Evolutionary conservation across 2,888 invertebrate species (phyloP), one percentile per base, ranked within the genome.

Genomic region (Mystacides longicornis): DNA sequence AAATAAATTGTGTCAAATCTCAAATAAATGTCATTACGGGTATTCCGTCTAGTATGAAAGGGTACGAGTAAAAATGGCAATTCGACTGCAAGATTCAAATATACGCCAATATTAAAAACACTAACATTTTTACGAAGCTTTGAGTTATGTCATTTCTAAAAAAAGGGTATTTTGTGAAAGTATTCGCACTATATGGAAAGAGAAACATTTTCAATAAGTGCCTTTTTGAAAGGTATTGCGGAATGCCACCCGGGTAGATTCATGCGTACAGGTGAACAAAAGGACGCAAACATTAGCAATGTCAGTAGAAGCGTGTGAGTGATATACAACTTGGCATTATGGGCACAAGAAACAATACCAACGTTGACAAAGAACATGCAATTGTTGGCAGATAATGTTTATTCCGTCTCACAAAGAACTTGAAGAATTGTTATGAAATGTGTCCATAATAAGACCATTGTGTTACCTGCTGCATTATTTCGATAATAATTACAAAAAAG

Each of bases 261-360:
- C 7, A 45, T 19, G 21, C 11, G 4, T 45, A 45, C 45, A 45
- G 45, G 45, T 45, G 45, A 37, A 53, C 53, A 53, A 53, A 53
- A 48, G 53, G 23, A 23, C 21, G 27, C 5, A 48, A 48, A 45
- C 52, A 45, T 48, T 48, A 31, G 48, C 16, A 47, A 46, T 46
- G 53, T 53, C 53, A 53, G 33, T 7, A 20, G 47, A 48, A 53
- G 53, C 31, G 53, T 53, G 53, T 53, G 53, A 53, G 53, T 53
- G 53, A 53, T 48, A 53, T 53, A 53, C 48, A 37, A 37, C 37
- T 16, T n/a, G n/a, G n/a, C n/a, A n/a, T n/a, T n/a, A n/a, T n/a
- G n/a, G 19, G 33, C 23, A 48, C 21, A 11, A n/a, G 33, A 53
- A 53, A 48, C 48, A 53, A 46, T 33, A 47, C n/a, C 46, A 47